These are phyloP conservation scores for Notothenia rossii DNA, from an alignment of 2,113 vertebrate genomes.

Conservation along the genomic window DNA sequence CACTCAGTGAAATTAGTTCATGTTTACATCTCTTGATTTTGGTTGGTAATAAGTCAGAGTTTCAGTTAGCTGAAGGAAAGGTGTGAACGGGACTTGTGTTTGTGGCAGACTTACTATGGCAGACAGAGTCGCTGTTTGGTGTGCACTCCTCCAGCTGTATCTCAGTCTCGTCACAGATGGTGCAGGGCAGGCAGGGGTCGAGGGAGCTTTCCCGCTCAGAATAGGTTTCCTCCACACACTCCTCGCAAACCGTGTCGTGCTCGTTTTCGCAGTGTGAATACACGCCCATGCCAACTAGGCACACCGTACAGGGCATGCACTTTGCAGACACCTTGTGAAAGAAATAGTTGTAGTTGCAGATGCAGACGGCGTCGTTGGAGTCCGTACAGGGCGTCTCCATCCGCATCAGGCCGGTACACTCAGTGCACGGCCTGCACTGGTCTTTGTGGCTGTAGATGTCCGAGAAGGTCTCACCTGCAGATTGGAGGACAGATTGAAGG, in stretches of 20 bases:
- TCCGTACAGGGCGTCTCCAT: constrained; percentile 96
- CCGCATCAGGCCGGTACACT: constrained; percentile 91
- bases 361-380: constrained; percentile 91
- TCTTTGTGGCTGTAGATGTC: constrained; percentile 91
- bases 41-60: not conserved
- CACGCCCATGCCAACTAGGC: constrained; percentile 89
- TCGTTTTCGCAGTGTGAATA: constrained; percentile 83
- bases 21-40: not conserved
- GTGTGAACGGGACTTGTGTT: not conserved
- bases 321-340: constrained; percentile 56
- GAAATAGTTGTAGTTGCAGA: constrained; percentile 91
- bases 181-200: constrained; percentile 97
- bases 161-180: constrained; percentile 90
- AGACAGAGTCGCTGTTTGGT: constrained; percentile 83
- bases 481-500: constrained; percentile 1
- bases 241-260: constrained; percentile 92
- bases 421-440: constrained; percentile 87
- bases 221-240: constrained; percentile 90
- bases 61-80: not conserved
- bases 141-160: constrained; percentile 84
- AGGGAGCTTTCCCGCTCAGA: constrained; percentile 93
- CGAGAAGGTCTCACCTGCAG: constrained; percentile 91
- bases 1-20: not conserved
- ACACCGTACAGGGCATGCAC: constrained; percentile 89
- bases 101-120: constrained; percentile 85